Evolutionary conservation across 2,797 vertebrate species (phyloP), one percentile per base, ranked within the genome.

Genomic region (Platyrinchus mystaceus): DNA sequence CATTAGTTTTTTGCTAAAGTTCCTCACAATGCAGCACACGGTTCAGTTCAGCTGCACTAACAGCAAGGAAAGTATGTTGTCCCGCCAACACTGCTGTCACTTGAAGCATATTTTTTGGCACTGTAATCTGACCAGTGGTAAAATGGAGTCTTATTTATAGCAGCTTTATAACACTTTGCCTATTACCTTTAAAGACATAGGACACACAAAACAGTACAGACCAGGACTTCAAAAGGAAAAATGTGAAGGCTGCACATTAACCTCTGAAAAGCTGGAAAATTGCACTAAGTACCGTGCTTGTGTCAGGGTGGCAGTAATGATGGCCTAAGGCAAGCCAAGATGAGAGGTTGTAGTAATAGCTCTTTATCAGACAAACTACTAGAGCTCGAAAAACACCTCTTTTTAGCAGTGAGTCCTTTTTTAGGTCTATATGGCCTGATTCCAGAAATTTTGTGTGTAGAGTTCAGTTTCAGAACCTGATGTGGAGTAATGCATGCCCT

Each of bases 261-360:
- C 7, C 6, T 59, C 60, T 23, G 24, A 56, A 36, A 68, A 76
- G 32, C 34, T 10, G 17, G 52, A 58, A 71, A 66, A 47, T 28
- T 10, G 53, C 6, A 2, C 30, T 4, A 56, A 36, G 34, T 16
- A 11, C 26, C 1, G 0, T 9, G 39, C 6, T 32, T 50, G 41
- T 39, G 50, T 27, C 52, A 46, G 15, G 6, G 49, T 12, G 53
- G 68, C 32, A 21, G 24, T 23, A 43, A 36, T 36, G 26, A 52
- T 3, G 32, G 28, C 23, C 71, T n/a, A 59, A 44, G 32, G 21
- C 64, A 67, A 60, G n/a, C 15, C 12, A 41, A 63, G 44, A 39
- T 55, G 56, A 76, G 39, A 71, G 19, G 16, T 2, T 14, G 47
- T 1, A 26, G 44, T 46, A 59, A 24, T 52, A 17, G 5, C 30